phyloP scores from a whole-genome alignment of 2,888 invertebrate genomes.

The Yponomeuta sedellus region DNA sequence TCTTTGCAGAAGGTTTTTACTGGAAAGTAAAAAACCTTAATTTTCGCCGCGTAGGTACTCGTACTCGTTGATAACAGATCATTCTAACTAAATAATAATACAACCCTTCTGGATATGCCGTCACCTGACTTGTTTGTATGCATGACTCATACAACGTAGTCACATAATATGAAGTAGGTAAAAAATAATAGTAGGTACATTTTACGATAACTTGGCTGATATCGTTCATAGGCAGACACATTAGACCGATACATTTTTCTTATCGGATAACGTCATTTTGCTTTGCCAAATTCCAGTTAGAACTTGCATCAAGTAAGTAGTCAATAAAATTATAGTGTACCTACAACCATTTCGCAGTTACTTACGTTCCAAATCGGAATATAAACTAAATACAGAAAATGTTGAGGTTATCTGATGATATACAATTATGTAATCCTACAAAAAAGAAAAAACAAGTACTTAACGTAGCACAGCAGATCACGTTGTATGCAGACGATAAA shows the following conservation, averaged over 20 bases:
- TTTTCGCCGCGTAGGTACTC: background rate
- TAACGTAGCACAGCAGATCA: background rate
- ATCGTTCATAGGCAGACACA: no score
- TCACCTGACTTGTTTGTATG: background rate
- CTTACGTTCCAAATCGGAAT: background rate
- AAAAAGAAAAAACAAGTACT: background rate
- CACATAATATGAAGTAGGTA: background rate
- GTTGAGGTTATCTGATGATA: background rate
- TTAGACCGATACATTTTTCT: no score
- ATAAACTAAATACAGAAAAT: background rate
- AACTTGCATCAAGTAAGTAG: no score
- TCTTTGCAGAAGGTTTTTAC: no score
- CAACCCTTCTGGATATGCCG: constrained; percentile 16
- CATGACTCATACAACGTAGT: background rate
- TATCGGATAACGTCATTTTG: no score
- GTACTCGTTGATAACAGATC: background rate
- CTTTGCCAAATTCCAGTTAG: no score
- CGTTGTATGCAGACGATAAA: background rate
- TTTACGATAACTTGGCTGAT: no score
- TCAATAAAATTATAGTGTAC: no score
- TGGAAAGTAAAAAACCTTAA: no score
- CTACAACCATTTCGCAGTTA: background rate
- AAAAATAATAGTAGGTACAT: background rate
- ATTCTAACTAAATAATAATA: background rate
- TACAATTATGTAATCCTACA: background rate